These are phyloP conservation scores for Illadopsis cleaveri DNA, from an alignment of 2,113 vertebrate genomes.

Conservation along the genomic window DNA sequence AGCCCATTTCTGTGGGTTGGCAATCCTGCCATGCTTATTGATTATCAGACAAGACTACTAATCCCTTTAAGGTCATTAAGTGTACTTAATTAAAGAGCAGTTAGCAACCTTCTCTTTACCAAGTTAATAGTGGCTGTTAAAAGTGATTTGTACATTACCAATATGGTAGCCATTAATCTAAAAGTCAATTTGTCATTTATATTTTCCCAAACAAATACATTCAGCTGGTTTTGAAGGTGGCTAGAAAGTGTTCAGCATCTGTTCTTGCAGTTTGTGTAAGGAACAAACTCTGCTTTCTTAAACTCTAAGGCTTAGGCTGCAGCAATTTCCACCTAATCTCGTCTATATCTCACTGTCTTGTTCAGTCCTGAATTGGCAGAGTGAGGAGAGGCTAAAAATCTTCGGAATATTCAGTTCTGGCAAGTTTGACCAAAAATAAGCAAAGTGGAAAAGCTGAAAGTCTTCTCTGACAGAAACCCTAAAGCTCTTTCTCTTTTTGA, in stretches of 20 bases:
- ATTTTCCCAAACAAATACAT: conserved; percentile 78
- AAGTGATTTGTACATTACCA: conserved; percentile 81
- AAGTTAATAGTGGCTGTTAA: conserved; percentile 79
- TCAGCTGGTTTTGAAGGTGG: conserved; percentile 8
- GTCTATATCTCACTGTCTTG: background rate
- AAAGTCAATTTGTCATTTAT: conserved; percentile 79
- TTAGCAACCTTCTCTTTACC: conserved; percentile 83
- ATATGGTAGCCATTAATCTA: conserved; percentile 75
- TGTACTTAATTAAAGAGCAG: conserved; percentile 99
- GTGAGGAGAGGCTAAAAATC: background rate
- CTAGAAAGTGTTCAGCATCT: background rate
- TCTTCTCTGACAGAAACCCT: background rate
- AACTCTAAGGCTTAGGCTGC: background rate
- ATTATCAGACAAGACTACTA: conserved; percentile 96
- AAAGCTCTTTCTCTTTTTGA: background rate
- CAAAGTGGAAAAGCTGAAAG: background rate
- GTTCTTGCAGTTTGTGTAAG: background rate
- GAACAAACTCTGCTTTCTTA: background rate
- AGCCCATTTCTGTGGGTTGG: conserved; percentile 72
- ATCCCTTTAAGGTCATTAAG: conserved; percentile 98
- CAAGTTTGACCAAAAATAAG: background rate
- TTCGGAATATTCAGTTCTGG: background rate
- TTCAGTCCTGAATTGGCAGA: background rate
- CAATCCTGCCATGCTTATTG: conserved; percentile 90
- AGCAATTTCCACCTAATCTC: background rate